A percentile compares a stretch with the other conserved stretches of the same genome.
Conservation (phyloP, 2,888 invertebrate species). For the Dioctria rufipes region DNA sequence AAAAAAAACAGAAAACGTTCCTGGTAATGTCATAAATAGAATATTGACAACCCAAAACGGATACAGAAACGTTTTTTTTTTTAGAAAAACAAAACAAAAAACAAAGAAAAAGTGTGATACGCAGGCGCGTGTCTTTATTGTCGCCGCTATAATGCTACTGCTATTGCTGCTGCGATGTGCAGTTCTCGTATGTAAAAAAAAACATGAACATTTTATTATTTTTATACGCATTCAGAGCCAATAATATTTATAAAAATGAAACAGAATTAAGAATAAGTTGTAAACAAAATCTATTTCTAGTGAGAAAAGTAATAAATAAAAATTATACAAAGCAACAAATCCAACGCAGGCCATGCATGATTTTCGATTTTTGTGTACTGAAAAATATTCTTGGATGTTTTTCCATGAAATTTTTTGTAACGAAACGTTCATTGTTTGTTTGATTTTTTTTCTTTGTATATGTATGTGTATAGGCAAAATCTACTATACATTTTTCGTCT, state of each 20-base stretch:
- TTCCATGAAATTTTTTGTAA: neutral
- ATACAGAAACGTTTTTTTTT: neutral
- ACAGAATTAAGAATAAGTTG: constrained; percentile 19
- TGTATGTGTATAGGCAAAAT: neutral
- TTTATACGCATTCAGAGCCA: constrained; percentile 50
- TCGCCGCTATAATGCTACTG: too few species aligned
- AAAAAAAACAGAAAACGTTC: constrained; percentile 6
- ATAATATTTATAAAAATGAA: constrained; percentile 33
- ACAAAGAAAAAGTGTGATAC: constrained; percentile 16
- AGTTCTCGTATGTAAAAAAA: constrained; percentile 19
- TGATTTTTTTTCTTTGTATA: too few species aligned
- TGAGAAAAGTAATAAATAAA: neutral
- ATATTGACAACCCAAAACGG: neutral
- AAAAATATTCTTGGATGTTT: constrained; percentile 2
- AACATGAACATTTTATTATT: constrained; percentile 48
- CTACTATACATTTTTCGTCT: constrained; percentile 1
- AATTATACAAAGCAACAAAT: neutral
- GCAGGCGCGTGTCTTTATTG: neutral
- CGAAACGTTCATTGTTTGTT: too few species aligned
- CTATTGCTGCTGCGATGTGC: constrained; percentile 12
- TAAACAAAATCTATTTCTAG: constrained; percentile 39
- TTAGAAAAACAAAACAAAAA: constrained; percentile 3
- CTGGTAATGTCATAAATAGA: neutral
- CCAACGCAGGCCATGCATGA: constrained; percentile 19
- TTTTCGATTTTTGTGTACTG: constrained; percentile 15